These are phyloP conservation scores for Drosophila neocordata DNA, from an alignment of 1,140 invertebrate species.

Conservation along the genomic window DNA sequence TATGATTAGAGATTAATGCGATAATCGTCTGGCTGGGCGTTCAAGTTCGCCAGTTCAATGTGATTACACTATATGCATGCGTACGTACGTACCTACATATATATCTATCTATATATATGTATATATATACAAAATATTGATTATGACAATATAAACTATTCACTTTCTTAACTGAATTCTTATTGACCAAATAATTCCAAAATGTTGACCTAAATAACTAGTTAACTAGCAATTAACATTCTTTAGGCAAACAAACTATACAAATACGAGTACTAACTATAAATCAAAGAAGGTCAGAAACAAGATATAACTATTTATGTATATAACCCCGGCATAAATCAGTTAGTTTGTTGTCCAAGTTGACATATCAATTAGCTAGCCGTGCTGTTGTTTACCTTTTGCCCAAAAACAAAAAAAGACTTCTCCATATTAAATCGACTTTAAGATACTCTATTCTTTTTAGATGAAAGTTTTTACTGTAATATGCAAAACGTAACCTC, in stretches of 20 bases:
- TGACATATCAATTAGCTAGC: slow-evolving; percentile 68
- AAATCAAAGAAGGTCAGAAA: slow-evolving; percentile 54
- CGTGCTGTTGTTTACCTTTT: not conserved
- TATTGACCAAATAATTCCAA: not conserved
- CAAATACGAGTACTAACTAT: not conserved
- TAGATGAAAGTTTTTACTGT: no score
- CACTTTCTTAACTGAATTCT: not conserved
- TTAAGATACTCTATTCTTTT: no score
- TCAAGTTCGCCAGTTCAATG: not conserved
- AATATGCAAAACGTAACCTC: no score
- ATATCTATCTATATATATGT: no score
- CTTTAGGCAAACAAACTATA: slow-evolving; percentile 27
- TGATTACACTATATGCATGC: not conserved
- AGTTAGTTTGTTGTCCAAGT: slow-evolving; percentile 36
- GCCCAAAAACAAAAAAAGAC: not conserved
- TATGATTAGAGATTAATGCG: not conserved
- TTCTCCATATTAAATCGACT: no score
- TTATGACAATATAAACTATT: not conserved
- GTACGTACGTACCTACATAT: not conserved
- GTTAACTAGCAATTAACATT: slow-evolving; percentile 47
- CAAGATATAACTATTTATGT: slow-evolving; percentile 19
- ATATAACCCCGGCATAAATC: slow-evolving; percentile 1
- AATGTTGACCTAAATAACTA: slow-evolving; percentile 24
- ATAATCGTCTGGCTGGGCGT: not conserved
- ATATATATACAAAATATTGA: not conserved